A percentile compares a stretch with the other conserved stretches of the same genome.
These are phyloP conservation scores for Drosophila pseudoobscura DNA, from an alignment of 1,140 invertebrate species.

Conservation along the genomic window DNA sequence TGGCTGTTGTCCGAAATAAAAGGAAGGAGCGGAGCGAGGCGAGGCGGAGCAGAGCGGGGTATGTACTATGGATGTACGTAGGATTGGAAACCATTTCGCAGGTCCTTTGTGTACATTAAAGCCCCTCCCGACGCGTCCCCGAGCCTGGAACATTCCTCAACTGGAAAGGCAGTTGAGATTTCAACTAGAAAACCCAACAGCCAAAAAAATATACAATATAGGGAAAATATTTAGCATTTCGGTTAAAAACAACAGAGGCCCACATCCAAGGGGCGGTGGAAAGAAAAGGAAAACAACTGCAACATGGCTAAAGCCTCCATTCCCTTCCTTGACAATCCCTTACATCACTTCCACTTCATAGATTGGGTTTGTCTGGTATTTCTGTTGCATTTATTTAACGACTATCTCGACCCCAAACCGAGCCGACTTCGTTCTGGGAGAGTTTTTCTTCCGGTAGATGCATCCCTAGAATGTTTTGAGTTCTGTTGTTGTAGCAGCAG, in stretches of 20 bases:
- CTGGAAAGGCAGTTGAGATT: background rate
- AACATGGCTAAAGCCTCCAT: too few species aligned
- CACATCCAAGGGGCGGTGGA: too few species aligned
- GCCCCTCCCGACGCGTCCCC: constrained; percentile 1
- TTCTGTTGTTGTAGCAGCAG: constrained; percentile 16
- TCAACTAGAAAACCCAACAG: too few species aligned
- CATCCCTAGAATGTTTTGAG: constrained; percentile 9
- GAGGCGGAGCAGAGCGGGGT: background rate
- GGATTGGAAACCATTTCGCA: constrained; percentile 50
- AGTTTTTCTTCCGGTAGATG: too few species aligned
- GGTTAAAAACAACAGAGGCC: background rate
- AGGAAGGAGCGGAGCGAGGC: constrained; percentile 24
- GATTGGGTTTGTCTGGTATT: too few species aligned
- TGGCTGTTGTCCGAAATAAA: constrained; percentile 4
- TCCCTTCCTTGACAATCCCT: too few species aligned
- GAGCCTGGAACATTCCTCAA: background rate
- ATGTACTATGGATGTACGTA: constrained; percentile 28
- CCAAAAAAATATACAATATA: too few species aligned
- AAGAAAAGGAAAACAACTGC: too few species aligned
- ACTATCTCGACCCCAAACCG: too few species aligned
- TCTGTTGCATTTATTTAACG: too few species aligned
- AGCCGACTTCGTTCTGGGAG: too few species aligned
- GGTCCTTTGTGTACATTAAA: constrained; percentile 58
- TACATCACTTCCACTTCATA: too few species aligned
- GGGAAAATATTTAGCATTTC: background rate